Evolutionary conservation across 2,113 vertebrate genomes (phyloP).

Genomic region (Reinhardtius hippoglossoides): DNA sequence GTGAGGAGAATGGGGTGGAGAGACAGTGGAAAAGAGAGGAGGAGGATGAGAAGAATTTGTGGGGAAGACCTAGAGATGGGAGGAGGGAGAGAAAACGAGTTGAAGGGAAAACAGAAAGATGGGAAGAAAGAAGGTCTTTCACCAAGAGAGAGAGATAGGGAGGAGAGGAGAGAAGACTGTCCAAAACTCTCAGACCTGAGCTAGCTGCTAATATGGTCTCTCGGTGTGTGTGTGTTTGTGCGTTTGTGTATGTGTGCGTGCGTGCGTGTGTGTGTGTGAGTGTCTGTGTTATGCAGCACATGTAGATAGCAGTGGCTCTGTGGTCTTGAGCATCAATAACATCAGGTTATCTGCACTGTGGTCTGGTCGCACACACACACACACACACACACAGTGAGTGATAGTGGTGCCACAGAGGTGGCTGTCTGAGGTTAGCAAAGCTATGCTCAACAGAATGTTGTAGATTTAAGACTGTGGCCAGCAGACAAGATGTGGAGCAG

Average conservation of each 20-base stretch:
- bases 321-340: slow-evolving; percentile 79
- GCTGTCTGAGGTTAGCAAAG: slow-evolving; percentile 75
- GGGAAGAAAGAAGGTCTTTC: not conserved
- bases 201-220: slow-evolving; percentile 66
- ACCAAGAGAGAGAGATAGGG: not conserved
- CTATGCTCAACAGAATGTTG: slow-evolving; percentile 73
- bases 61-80: not conserved
- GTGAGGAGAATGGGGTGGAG: slow-evolving; percentile 3
- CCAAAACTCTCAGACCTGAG: slow-evolving; percentile 19
- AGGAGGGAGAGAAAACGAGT: not conserved
- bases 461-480: slow-evolving; percentile 69
- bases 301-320: slow-evolving; percentile 75
- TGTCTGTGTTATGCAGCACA: slow-evolving; percentile 72
- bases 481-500: slow-evolving; percentile 66
- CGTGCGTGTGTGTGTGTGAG: slow-evolving; percentile 40
- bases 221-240: slow-evolving; percentile 23
- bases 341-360: slow-evolving; percentile 75
- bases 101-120: not conserved
- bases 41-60: not conserved
- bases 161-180: not conserved
- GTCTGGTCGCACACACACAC: slow-evolving; percentile 55
- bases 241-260: slow-evolving; percentile 50
- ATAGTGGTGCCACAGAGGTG: slow-evolving; percentile 74
- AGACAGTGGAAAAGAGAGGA: slow-evolving; percentile 11
- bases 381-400: slow-evolving; percentile 66